Percentiles rank a stretch among this genome's conserved stretches.
phyloP scores from a whole-genome alignment of 2,888 invertebrate genomes.

The Agrotis segetum region DNA sequence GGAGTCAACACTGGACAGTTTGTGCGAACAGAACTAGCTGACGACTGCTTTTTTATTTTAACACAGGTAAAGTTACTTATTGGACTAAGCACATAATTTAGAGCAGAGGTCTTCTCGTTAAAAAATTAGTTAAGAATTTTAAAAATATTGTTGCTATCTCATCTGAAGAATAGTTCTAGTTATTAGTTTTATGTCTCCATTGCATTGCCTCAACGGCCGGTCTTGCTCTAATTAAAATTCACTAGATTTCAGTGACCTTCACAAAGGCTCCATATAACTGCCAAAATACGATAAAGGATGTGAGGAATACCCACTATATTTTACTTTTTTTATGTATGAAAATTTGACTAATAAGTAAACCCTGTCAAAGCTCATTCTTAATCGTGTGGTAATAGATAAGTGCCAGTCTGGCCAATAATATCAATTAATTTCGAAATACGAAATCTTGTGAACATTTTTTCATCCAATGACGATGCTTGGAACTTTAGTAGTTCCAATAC shows the following conservation, averaged over 20 bases:
- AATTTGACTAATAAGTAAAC: neutral
- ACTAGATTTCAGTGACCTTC: neutral
- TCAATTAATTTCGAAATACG: too few relatives aligned
- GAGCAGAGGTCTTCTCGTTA: too few relatives aligned
- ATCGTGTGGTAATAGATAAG: too few relatives aligned
- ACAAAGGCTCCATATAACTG: neutral
- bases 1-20: conserved; percentile 98
- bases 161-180: too few relatives aligned
- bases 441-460: too few relatives aligned
- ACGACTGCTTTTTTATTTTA: conserved; percentile 99
- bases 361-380: too few relatives aligned
- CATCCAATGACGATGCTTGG: too few relatives aligned
- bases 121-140: neutral
- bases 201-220: too few relatives aligned
- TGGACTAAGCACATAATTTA: neutral
- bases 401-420: too few relatives aligned
- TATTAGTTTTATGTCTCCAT: neutral
- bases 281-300: too few relatives aligned
- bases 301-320: too few relatives aligned
- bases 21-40: conserved; percentile 98
- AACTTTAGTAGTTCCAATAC: too few relatives aligned
- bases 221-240: neutral
- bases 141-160: neutral
- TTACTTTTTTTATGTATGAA: neutral
- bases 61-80: conserved; percentile 93